These are phyloP conservation scores for Nemopilema nomurai DNA, from an alignment of 30 jellyfish, hydroid and myxozoan species.

Conservation along the genomic window DNA sequence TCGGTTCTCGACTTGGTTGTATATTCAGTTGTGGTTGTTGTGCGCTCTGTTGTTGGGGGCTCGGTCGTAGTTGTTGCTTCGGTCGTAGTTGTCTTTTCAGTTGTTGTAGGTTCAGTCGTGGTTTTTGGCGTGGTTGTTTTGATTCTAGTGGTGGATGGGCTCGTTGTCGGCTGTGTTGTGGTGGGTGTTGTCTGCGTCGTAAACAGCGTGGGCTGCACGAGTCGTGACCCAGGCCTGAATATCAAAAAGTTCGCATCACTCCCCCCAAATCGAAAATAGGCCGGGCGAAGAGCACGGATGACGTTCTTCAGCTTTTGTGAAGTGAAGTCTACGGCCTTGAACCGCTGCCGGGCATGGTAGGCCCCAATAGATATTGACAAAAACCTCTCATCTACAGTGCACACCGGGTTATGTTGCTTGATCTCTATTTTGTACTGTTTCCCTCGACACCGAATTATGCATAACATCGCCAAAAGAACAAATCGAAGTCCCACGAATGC, in stretches of 20 bases:
- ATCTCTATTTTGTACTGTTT: conserved; percentile 18
- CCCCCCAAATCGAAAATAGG: conserved; percentile 82
- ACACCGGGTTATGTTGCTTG: conserved; percentile 31
- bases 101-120: conserved; percentile 18
- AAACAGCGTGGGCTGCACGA: conserved; percentile 46
- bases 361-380: conserved; percentile 77
- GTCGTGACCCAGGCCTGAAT: conserved; percentile 51
- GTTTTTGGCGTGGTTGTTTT: conserved; percentile 22
- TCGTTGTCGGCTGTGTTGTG: conserved; percentile 11
- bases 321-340: conserved; percentile 54
- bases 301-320: conserved; percentile 67
- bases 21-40: conserved; percentile 26
- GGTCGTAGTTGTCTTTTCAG: conserved; percentile 21
- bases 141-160: conserved; percentile 13
- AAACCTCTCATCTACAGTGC: conserved; percentile 66
- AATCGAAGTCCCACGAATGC: background rate
- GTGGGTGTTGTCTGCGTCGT: conserved; percentile 47
- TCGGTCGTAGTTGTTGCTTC: conserved; percentile 17
- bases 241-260: conserved; percentile 76
- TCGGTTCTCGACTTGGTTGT: conserved; percentile 11
- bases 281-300: conserved; percentile 76
- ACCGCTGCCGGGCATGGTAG: conserved; percentile 56
- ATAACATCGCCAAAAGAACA: background rate
- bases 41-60: conserved; percentile 10
- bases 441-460: background rate